These are phyloP conservation scores for Eublepharis macularius DNA, from an alignment of 2,113 vertebrate species.

Conservation along the genomic window DNA sequence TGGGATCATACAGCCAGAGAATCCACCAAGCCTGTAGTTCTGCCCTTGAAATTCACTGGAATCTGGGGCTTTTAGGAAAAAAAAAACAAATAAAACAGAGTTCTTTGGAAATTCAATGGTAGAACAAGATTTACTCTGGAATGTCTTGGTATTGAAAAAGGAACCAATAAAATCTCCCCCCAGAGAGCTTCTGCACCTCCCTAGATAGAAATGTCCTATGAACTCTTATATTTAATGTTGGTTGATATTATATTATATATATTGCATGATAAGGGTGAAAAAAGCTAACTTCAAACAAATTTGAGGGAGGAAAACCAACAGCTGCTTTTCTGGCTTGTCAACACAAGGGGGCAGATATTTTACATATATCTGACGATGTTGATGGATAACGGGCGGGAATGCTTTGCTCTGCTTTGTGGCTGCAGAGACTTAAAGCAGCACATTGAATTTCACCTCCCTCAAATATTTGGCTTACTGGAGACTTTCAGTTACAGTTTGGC, in stretches of 20 bases:
- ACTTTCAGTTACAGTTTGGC: not conserved
- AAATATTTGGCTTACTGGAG: not conserved
- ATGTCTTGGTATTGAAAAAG: too few relatives aligned
- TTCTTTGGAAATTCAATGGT: too few relatives aligned
- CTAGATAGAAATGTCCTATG: not conserved
- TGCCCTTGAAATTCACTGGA: not conserved
- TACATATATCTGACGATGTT: slow-evolving; percentile 69
- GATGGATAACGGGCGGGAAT: slow-evolving; percentile 54
- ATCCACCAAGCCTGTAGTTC: too few relatives aligned
- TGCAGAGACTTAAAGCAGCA: not conserved
- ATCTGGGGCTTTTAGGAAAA: too few relatives aligned
- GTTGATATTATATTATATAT: not conserved
- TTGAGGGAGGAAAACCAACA: slow-evolving; percentile 17
- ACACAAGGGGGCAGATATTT: slow-evolving; percentile 75
- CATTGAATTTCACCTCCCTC: not conserved
- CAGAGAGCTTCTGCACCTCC: too few relatives aligned
- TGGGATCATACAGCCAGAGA: not conserved
- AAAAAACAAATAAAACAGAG: too few relatives aligned
- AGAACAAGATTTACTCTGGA: too few relatives aligned
- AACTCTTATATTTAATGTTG: not conserved
- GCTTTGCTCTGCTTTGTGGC: not conserved
- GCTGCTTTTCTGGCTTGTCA: slow-evolving; percentile 69
- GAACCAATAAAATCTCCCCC: too few relatives aligned
- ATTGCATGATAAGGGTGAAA: not conserved
- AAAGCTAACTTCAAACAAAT: slow-evolving; percentile 23